Evolutionary conservation across 2,888 invertebrate species (phyloP).

Genomic region (Synanthedon myopaeformis): DNA sequence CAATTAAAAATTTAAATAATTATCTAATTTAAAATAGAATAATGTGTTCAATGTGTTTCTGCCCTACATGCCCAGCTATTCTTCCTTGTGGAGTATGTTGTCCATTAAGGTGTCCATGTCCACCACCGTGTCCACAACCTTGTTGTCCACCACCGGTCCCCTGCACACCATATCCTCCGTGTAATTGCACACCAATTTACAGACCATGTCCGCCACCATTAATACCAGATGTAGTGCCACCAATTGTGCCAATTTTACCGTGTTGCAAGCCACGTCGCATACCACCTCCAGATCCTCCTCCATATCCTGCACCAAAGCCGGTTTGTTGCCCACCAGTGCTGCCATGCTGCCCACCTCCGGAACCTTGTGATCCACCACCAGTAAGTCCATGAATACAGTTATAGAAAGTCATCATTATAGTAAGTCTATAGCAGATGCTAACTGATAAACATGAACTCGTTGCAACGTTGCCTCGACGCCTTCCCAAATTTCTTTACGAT

Average conservation of each 20-base stretch:
- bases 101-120: conserved; percentile 37
- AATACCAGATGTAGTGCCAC: conserved; percentile 47
- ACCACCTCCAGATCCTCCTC: conserved; percentile 36
- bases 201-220: conserved; percentile 51
- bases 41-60: conserved; percentile 42
- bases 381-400: conserved; percentile 18
- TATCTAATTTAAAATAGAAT: not conserved
- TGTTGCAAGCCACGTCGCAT: conserved; percentile 43
- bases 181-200: conserved; percentile 40
- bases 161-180: conserved; percentile 55
- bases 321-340: conserved; percentile 52
- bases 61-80: conserved; percentile 51
- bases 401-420: not conserved
- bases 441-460: not conserved
- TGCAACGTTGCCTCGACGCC: too few relatives aligned
- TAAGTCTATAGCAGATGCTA: not conserved
- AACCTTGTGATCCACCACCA: conserved; percentile 54
- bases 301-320: conserved; percentile 35
- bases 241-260: conserved; percentile 52
- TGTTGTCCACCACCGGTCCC: conserved; percentile 49
- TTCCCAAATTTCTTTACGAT: too few relatives aligned
- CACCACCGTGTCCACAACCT: conserved; percentile 44
- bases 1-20: conserved; percentile 1
- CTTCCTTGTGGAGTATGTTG: conserved; percentile 52
- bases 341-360: conserved; percentile 56